phyloP scores from a whole-genome alignment of 2,888 invertebrate genomes.

The Lithophane ornitopus region DNA sequence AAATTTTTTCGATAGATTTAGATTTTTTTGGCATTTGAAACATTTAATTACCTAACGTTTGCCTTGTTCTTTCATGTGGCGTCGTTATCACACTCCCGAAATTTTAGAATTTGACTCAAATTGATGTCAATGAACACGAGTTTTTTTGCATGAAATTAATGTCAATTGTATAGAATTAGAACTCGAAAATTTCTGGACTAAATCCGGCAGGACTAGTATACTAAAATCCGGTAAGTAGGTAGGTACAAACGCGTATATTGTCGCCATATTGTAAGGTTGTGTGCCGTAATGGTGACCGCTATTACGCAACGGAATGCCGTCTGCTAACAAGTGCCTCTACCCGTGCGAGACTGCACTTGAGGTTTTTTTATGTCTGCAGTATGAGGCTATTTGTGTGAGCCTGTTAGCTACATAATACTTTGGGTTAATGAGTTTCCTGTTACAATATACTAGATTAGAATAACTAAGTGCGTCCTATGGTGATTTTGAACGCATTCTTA shows the following conservation, averaged over 20 bases:
- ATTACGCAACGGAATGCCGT: conserved; percentile 66
- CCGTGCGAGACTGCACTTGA: conserved; percentile 65
- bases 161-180: conserved; percentile 2
- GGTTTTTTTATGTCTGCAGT: conserved; percentile 67
- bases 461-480: neutral
- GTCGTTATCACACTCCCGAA: neutral
- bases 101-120: neutral
- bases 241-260: neutral
- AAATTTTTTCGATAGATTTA: neutral
- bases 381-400: conserved; percentile 50
- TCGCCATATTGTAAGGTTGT: conserved; percentile 24
- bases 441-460: neutral
- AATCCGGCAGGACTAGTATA: neutral
- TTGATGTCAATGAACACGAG: neutral
- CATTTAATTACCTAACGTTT: neutral
- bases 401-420: conserved; percentile 40
- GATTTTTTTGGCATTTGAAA: neutral
- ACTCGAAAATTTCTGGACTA: neutral
- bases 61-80: no score
- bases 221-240: neutral
- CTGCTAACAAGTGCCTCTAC: conserved; percentile 65
- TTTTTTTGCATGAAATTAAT: neutral
- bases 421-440: conserved; percentile 34
- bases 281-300: conserved; percentile 55
- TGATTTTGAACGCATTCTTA: neutral